phyloP scores from a whole-genome alignment of 92 coral and sea anemone species.

The Muricea muricata region DNA sequence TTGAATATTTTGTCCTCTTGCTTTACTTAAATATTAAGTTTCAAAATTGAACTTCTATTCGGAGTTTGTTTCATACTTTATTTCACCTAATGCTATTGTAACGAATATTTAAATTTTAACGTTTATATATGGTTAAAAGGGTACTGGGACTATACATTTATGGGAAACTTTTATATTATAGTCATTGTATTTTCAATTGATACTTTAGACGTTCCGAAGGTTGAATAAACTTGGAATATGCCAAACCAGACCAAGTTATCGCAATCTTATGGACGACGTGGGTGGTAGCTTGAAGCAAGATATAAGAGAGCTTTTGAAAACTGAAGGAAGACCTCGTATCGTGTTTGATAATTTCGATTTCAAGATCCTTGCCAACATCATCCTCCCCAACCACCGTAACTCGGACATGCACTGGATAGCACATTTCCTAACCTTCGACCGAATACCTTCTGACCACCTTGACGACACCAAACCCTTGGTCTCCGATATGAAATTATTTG shows the following conservation, averaged over 20 bases:
- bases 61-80: too few species aligned
- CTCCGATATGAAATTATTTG: slow-evolving; percentile 34
- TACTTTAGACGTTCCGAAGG: slow-evolving; percentile 62
- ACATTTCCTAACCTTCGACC: slow-evolving; percentile 56
- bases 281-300: slow-evolving; percentile 48
- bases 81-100: too few species aligned
- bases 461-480: slow-evolving; percentile 56
- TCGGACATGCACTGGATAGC: slow-evolving; percentile 69
- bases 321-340: slow-evolving; percentile 34
- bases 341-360: slow-evolving; percentile 68
- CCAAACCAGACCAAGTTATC: slow-evolving; percentile 54
- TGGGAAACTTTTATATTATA: neutral
- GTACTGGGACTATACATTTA: neutral
- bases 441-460: slow-evolving; percentile 47
- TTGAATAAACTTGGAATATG: slow-evolving; percentile 52
- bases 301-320: slow-evolving; percentile 18
- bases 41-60: too few species aligned
- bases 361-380: slow-evolving; percentile 51
- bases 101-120: too few species aligned
- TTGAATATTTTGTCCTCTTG: too few species aligned
- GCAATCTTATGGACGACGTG: slow-evolving; percentile 63
- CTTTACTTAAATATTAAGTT: too few species aligned
- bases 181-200: neutral
- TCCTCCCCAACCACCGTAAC: slow-evolving; percentile 44
- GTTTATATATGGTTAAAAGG: neutral